phyloP scores from a whole-genome alignment of 2,888 invertebrate genomes.

The Gymnoscelis rufifasciata region DNA sequence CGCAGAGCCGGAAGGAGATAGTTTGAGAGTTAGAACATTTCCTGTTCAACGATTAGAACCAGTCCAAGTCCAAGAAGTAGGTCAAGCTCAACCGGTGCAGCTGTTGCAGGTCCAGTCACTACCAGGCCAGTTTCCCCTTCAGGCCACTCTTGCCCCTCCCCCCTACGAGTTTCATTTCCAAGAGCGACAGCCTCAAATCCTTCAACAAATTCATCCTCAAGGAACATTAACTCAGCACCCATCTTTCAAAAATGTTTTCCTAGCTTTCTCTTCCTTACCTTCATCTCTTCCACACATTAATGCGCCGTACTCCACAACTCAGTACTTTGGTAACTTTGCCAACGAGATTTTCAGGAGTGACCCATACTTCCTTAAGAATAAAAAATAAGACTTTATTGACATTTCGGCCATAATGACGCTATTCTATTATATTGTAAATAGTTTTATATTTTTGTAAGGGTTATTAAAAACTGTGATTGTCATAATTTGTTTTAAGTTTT shows the following conservation, averaged over 20 bases:
- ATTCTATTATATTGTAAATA: conserved; percentile 24
- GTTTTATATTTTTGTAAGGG: conserved; percentile 16
- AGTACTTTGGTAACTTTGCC: conserved; percentile 22
- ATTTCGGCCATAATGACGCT: background rate
- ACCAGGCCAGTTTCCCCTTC: conserved; percentile 1
- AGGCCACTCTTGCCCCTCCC: conserved; percentile 3
- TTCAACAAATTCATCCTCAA: conserved; percentile 4
- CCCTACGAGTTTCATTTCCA: conserved; percentile 17
- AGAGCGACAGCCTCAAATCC: conserved; percentile 5
- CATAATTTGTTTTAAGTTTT: conserved; percentile 21
- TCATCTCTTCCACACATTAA: conserved; percentile 9
- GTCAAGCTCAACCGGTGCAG: background rate
- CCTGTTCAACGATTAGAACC: conserved; percentile 10
- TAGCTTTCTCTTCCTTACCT: conserved; percentile 38
- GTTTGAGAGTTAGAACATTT: conserved; percentile 1
- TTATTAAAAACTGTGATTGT: conserved; percentile 18
- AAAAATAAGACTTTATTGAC: conserved; percentile 5
- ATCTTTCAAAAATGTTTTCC: conserved; percentile 20
- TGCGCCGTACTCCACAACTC: conserved; percentile 9
- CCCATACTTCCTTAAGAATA: conserved; percentile 6
- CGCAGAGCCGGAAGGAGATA: no score
- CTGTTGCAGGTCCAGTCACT: background rate
- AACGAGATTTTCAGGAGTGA: conserved; percentile 13
- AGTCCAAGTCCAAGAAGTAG: conserved; percentile 1
- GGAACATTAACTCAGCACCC: conserved; percentile 20